phyloP scores from a whole-genome alignment of 2,888 invertebrate genomes.

The Mesoligia furuncula region DNA sequence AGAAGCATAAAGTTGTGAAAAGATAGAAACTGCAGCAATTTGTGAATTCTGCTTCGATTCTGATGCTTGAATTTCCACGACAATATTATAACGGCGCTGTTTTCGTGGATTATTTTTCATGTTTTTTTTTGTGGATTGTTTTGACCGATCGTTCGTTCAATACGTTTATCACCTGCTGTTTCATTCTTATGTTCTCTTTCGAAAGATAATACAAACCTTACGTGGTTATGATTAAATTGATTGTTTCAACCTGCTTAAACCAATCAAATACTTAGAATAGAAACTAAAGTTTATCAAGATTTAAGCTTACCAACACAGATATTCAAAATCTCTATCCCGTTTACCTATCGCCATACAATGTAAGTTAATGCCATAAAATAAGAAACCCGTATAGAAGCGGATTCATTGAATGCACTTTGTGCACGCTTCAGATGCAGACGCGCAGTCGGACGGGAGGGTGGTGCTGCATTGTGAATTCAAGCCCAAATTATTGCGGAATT shows the following conservation, averaged over 20 bases:
- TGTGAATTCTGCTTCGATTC: constrained; percentile 34
- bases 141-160: not conserved
- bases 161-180: not conserved
- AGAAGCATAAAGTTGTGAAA: constrained; percentile 39
- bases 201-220: not conserved
- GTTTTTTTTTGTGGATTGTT: not conserved
- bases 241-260: not conserved
- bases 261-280: not conserved
- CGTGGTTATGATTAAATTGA: not conserved
- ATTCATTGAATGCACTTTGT: not conserved
- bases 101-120: not conserved
- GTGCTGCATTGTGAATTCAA: no score
- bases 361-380: constrained; percentile 11
- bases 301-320: constrained; percentile 4
- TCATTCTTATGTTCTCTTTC: not conserved
- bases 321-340: constrained; percentile 20
- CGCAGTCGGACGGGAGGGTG: no score
- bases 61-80: constrained; percentile 36
- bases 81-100: constrained; percentile 6
- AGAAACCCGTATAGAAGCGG: not conserved
- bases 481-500: no score
- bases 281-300: constrained; percentile 16
- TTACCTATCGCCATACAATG: constrained; percentile 4
- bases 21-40: constrained; percentile 49
- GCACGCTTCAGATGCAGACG: not conserved